These are phyloP conservation scores for Chromoteleia sp. DNA, from an alignment of 2,888 invertebrate genomes.

Conservation along the genomic window DNA sequence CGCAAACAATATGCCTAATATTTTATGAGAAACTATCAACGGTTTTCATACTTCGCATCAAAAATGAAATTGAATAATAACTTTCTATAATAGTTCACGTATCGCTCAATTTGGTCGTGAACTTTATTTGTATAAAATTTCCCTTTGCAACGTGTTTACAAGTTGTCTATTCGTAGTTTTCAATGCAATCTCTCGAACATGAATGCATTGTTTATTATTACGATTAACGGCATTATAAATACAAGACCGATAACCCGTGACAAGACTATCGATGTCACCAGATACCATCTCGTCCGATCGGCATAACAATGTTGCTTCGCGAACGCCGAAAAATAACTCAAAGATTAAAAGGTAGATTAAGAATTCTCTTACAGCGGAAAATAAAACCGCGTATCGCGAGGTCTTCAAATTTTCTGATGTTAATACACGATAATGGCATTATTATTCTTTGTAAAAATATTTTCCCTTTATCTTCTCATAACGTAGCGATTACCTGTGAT, in stretches of 20 bases:
- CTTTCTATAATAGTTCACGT: not conserved
- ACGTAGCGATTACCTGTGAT: constrained; percentile 32
- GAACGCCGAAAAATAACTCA: constrained; percentile 11
- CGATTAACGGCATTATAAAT: constrained; percentile 38
- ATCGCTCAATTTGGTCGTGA: not conserved
- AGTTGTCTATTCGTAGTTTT: no score
- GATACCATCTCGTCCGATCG: constrained; percentile 30
- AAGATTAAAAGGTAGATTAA: constrained; percentile 50
- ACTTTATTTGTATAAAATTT: no score
- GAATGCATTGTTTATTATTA: constrained; percentile 1
- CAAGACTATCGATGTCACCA: constrained; percentile 47
- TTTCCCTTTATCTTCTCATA: constrained; percentile 18
- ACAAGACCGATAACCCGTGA: constrained; percentile 40
- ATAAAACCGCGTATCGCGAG: constrained; percentile 21
- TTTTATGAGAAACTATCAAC: not conserved
- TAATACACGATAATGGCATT: constrained; percentile 35
- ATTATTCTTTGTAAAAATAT: constrained; percentile 45
- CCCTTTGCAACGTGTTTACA: no score
- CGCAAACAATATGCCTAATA: not conserved
- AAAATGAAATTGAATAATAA: not conserved
- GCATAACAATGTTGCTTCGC: constrained; percentile 50
- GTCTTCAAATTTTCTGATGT: constrained; percentile 44
- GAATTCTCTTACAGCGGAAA: constrained; percentile 17
- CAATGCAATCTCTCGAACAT: not conserved
- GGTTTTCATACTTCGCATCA: not conserved